phyloP scores from a whole-genome alignment of 2,797 vertebrate species.

The Xiphorhynchus erythropygius region DNA sequence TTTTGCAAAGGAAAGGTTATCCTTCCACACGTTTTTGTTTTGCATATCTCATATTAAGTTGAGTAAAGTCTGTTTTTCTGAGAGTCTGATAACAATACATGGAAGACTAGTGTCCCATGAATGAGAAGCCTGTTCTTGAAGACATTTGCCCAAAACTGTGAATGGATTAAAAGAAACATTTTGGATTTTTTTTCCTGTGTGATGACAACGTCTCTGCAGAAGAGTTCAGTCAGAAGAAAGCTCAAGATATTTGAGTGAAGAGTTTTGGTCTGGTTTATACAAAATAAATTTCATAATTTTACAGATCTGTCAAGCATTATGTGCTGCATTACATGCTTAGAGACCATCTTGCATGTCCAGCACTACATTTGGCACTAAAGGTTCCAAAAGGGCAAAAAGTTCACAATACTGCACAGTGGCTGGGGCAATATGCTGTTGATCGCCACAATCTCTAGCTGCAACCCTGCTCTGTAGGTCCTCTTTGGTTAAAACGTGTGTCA shows the following conservation, averaged over 20 bases:
- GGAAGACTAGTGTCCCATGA: neutral
- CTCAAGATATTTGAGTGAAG: neutral
- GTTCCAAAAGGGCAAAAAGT: neutral
- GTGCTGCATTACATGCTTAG: neutral
- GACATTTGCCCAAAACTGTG: neutral
- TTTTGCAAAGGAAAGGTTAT: neutral
- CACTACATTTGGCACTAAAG: neutral
- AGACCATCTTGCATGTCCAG: neutral
- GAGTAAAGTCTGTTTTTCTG: neutral
- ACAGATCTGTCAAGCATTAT: neutral
- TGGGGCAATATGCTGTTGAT: neutral
- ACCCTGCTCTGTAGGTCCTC: neutral
- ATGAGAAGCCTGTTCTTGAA: neutral
- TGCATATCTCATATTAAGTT: neutral
- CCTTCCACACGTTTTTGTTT: neutral
- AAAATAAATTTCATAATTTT: neutral
- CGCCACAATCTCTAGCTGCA: neutral
- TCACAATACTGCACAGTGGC: neutral
- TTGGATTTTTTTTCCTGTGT: neutral
- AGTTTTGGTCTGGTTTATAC: neutral
- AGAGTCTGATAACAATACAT: neutral
- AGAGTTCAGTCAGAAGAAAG: neutral
- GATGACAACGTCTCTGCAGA: neutral
- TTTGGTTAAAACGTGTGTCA: neutral
- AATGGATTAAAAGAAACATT: neutral